Percentiles rank a stretch among this genome's conserved stretches.
phyloP scores from a whole-genome alignment of 2,888 invertebrate genomes.

The Tridacna gigas region DNA sequence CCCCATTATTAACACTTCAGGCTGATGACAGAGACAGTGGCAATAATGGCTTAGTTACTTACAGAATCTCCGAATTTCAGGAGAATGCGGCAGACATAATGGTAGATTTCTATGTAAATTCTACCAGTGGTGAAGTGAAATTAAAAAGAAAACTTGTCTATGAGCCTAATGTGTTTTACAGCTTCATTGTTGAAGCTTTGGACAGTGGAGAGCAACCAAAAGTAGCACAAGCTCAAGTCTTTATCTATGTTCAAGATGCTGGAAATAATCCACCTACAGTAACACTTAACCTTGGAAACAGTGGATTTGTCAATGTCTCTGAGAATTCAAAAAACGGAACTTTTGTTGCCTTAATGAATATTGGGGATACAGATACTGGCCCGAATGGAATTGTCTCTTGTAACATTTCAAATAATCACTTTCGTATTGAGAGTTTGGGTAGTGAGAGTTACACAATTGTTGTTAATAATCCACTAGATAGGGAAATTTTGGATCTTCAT shows the following conservation, averaged over 20 bases:
- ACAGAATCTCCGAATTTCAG: constrained; percentile 49
- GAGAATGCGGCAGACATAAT: constrained; percentile 41
- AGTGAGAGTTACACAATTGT: constrained; percentile 73
- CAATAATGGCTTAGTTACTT: constrained; percentile 87
- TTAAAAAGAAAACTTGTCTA: constrained; percentile 42
- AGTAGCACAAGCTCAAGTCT: constrained; percentile 63
- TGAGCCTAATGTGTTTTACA: constrained; percentile 51
- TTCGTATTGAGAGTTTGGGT: constrained; percentile 39
- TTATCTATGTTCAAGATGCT: constrained; percentile 65
- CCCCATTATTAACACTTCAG: constrained; percentile 86
- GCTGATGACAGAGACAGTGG: constrained; percentile 94
- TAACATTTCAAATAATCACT: constrained; percentile 47
- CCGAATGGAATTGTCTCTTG: constrained; percentile 91
- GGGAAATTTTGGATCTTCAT: constrained; percentile 71
- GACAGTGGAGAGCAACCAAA: constrained; percentile 62
- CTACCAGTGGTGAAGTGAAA: constrained; percentile 47
- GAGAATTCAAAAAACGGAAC: constrained; percentile 73
- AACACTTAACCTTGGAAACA: constrained; percentile 58
- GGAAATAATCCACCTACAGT: constrained; percentile 69
- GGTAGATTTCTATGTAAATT: constrained; percentile 43
- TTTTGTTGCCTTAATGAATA: constrained; percentile 91
- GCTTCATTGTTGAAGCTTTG: constrained; percentile 67
- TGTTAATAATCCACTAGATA: constrained; percentile 85
- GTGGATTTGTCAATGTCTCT: constrained; percentile 65
- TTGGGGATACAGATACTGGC: constrained; percentile 93